Percentiles rank a stretch among this genome's conserved stretches.
phyloP scores from a whole-genome alignment of 2,797 vertebrate genomes.

The Peromyscus nudipes region DNA sequence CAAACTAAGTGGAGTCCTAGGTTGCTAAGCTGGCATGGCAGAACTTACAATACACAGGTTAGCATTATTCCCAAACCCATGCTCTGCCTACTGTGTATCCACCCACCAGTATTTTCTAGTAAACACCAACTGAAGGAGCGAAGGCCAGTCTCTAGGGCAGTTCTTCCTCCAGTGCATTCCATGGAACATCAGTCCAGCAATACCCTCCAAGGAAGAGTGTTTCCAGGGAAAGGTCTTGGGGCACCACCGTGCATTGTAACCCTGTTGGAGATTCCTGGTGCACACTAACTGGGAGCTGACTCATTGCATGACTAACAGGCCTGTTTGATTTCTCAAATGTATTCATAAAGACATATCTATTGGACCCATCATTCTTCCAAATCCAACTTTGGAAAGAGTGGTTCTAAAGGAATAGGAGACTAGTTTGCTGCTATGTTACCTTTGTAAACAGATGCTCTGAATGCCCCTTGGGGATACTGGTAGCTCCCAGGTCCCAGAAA shows the following conservation, averaged over 20 bases:
- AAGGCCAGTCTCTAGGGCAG: too few species aligned
- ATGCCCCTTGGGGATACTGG: background rate
- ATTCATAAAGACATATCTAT: background rate
- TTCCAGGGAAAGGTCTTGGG: background rate
- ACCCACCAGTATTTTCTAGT: background rate
- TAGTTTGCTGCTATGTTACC: background rate
- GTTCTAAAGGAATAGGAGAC: background rate
- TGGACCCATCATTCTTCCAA: background rate
- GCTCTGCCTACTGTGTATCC: fast-evolving
- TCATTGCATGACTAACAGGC: background rate
- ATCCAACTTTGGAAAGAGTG: background rate
- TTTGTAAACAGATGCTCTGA: background rate
- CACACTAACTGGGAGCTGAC: background rate
- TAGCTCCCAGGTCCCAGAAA: background rate
- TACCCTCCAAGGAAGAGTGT: background rate
- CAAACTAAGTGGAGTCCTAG: background rate
- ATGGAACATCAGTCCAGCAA: background rate
- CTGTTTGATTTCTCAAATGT: background rate
- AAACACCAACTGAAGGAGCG: background rate
- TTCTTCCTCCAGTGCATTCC: background rate
- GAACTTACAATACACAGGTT: background rate
- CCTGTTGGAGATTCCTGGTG: background rate
- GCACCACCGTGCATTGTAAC: too few species aligned
- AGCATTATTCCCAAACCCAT: background rate
- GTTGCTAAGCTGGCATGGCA: background rate